Evolutionary conservation across 2,797 vertebrate genomes (phyloP).

Genomic region (Micromesistius poutassou): DNA sequence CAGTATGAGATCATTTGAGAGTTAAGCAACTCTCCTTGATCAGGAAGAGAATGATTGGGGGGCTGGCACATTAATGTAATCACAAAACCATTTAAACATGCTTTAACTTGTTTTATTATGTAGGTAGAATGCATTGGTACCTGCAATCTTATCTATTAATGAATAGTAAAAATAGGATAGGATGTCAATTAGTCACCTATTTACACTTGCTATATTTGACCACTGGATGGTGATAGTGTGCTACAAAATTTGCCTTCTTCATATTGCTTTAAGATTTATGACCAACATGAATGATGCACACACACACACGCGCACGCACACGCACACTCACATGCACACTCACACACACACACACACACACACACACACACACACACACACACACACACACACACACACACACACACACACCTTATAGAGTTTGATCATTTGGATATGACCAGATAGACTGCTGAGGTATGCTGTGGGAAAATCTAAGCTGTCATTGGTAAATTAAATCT

Average conservation of each 20-base stretch:
- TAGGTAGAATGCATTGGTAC: background rate
- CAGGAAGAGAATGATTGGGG: background rate
- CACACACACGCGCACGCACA: background rate
- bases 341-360: no score
- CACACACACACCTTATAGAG: background rate
- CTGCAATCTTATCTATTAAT: no score
- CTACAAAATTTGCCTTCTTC: conserved; percentile 12
- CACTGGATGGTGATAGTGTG: conserved; percentile 57
- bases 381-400: background rate
- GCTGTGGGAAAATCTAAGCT: conserved; percentile 51
- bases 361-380: no score
- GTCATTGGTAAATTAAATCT: conserved; percentile 59
- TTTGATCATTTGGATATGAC: conserved; percentile 33
- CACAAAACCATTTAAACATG: background rate
- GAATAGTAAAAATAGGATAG: no score
- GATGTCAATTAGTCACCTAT: background rate
- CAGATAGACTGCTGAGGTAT: conserved; percentile 40
- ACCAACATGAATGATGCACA: background rate
- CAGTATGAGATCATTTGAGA: background rate
- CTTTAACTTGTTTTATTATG: background rate
- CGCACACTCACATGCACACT: no score
- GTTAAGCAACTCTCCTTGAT: background rate
- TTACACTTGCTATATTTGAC: conserved; percentile 18
- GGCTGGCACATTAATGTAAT: background rate
- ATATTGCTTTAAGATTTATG: background rate